Evolutionary conservation across 2,797 vertebrate genomes (phyloP).

Genomic region (Myotis myotis): DNA sequence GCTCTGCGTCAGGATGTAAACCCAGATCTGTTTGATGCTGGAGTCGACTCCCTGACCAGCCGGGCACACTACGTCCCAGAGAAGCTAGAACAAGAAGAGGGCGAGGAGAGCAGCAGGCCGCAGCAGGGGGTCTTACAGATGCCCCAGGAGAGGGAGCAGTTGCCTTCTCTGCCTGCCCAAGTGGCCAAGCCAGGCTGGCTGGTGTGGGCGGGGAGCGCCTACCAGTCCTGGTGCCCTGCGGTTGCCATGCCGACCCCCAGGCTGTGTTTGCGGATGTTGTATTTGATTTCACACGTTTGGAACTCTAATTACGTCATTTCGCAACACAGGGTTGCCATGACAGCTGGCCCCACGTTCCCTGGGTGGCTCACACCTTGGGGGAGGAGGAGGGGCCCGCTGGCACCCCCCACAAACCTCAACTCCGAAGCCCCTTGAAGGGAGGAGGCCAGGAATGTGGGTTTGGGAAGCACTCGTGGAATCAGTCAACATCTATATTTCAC

Average conservation of each 20-base stretch:
- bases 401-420: conserved; percentile 25
- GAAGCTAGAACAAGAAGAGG: background rate
- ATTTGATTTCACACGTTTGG: conserved; percentile 81
- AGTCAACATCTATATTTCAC: background rate
- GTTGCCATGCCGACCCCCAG: conserved; percentile 79
- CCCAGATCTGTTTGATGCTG: background rate
- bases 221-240: conserved; percentile 58
- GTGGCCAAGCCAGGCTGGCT: conserved; percentile 30
- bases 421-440: background rate
- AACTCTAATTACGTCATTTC: conserved; percentile 79
- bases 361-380: conserved; percentile 74
- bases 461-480: background rate
- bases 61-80: background rate
- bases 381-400: conserved; percentile 9
- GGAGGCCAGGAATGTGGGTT: background rate
- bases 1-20: background rate
- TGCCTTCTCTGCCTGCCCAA: background rate
- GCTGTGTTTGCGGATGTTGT: conserved; percentile 79
- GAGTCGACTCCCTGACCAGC: background rate
- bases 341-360: conserved; percentile 65
- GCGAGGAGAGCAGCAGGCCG: background rate
- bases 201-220: background rate
- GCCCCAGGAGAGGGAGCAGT: background rate
- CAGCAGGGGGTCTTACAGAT: background rate
- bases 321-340: conserved; percentile 77